These are phyloP conservation scores for Microplitis demolitor DNA, from an alignment of 1,140 invertebrate genomes.

Conservation along the genomic window DNA sequence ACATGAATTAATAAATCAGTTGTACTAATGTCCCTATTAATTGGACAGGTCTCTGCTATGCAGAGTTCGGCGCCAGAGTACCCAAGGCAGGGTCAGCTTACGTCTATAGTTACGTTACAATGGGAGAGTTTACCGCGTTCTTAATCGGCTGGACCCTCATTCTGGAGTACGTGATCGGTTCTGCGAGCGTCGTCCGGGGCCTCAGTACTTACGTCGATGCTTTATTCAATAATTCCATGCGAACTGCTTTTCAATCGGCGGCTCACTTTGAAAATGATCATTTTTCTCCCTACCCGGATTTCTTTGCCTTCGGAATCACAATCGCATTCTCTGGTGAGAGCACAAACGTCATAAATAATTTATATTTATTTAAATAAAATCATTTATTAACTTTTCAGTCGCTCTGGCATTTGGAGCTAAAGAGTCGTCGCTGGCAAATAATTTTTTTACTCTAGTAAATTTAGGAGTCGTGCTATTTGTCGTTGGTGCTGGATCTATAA, in stretches of 20 bases:
- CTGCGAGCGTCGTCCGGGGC: conserved; percentile 76
- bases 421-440: conserved; percentile 77
- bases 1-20: neutral
- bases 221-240: conserved; percentile 68
- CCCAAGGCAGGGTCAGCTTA: conserved; percentile 88
- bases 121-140: conserved; percentile 83
- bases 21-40: neutral
- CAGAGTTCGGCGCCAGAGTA: conserved; percentile 88
- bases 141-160: conserved; percentile 89
- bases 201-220: conserved; percentile 76
- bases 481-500: conserved; percentile 72
- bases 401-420: conserved; percentile 73
- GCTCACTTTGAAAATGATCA: conserved; percentile 65
- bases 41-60: conserved; percentile 76
- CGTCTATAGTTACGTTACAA: conserved; percentile 87
- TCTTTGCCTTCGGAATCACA: conserved; percentile 68
- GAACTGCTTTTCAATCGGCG: conserved; percentile 63
- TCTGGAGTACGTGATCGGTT: conserved; percentile 88
- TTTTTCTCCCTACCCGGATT: conserved; percentile 71
- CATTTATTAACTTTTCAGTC: conserved; percentile 37
- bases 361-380: neutral
- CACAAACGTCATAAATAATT: neutral
- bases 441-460: conserved; percentile 76
- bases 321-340: conserved; percentile 64
- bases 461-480: conserved; percentile 74